phyloP scores from a whole-genome alignment of 2,888 invertebrate species.

The Sinotaia quadrata region DNA sequence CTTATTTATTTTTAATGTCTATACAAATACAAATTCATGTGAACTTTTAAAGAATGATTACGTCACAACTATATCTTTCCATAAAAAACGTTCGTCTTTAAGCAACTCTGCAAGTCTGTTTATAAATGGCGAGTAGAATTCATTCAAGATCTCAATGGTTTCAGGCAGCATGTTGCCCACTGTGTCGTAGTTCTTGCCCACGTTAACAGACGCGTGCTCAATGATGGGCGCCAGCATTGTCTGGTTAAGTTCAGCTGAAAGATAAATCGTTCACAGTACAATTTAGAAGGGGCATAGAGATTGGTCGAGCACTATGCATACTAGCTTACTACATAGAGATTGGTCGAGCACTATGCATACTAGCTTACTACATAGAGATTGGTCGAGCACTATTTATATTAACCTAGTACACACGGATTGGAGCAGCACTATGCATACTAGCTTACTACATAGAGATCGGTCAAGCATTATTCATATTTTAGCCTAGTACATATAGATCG shows the following conservation, averaged over 20 bases:
- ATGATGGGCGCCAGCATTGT: neutral
- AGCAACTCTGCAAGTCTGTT: constrained; percentile 2
- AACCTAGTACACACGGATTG: too few species aligned
- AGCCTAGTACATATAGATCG: too few species aligned
- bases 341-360: too few species aligned
- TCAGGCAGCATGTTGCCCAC: constrained; percentile 23
- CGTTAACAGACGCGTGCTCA: constrained; percentile 13
- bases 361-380: too few species aligned
- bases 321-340: too few species aligned
- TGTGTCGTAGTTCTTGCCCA: constrained; percentile 10
- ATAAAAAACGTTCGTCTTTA: constrained; percentile 10
- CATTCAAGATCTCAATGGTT: constrained; percentile 19
- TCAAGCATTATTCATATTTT: too few species aligned
- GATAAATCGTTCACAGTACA: too few species aligned
- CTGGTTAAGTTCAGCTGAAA: constrained; percentile 5
- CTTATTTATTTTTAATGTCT: neutral
- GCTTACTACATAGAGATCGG: too few species aligned
- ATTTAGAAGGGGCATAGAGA: too few species aligned
- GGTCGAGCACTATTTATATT: too few species aligned
- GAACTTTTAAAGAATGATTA: neutral
- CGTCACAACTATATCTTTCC: constrained; percentile 12
- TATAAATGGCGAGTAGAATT: constrained; percentile 22
- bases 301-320: too few species aligned
- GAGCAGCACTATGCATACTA: too few species aligned
- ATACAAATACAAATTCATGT: neutral